Conservation (phyloP, 1,140 invertebrate species). For the Atta cephalotes region DNA sequence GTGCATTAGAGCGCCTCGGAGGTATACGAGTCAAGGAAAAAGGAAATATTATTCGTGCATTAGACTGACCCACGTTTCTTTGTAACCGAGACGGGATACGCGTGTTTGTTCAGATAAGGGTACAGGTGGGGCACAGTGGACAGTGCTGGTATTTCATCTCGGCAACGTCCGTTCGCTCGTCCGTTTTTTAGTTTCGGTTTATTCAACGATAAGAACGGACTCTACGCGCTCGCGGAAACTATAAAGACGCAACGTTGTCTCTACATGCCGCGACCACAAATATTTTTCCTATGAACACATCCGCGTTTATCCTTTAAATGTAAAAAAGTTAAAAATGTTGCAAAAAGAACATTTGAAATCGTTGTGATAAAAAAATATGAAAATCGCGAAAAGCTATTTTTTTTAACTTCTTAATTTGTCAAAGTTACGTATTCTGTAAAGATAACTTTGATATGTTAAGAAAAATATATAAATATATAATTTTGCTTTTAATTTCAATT, state of each 20-base stretch:
- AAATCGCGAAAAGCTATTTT: background rate
- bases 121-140: conserved; percentile 83
- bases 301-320: conserved; percentile 34
- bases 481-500: conserved; percentile 11
- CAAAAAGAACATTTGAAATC: background rate
- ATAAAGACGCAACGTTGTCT: conserved; percentile 52
- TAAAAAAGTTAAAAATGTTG: background rate
- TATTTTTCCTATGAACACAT: conserved; percentile 62
- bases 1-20: conserved; percentile 37
- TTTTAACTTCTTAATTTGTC: background rate
- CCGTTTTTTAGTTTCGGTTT: conserved; percentile 77
- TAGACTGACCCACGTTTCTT: conserved; percentile 74
- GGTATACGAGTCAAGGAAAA: conserved; percentile 64
- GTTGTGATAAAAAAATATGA: background rate
- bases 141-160: conserved; percentile 84
- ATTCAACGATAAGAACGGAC: conserved; percentile 77
- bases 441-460: background rate
- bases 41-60: conserved; percentile 69
- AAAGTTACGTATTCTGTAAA: background rate
- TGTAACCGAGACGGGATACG: conserved; percentile 79
- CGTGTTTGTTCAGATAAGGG: conserved; percentile 84
- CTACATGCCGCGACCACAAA: conserved; percentile 27
- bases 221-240: conserved; percentile 32
- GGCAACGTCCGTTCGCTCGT: conserved; percentile 73
- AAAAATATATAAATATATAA: background rate